phyloP scores from a whole-genome alignment of 2,888 invertebrate genomes.

The Plagodis dolabraria region DNA sequence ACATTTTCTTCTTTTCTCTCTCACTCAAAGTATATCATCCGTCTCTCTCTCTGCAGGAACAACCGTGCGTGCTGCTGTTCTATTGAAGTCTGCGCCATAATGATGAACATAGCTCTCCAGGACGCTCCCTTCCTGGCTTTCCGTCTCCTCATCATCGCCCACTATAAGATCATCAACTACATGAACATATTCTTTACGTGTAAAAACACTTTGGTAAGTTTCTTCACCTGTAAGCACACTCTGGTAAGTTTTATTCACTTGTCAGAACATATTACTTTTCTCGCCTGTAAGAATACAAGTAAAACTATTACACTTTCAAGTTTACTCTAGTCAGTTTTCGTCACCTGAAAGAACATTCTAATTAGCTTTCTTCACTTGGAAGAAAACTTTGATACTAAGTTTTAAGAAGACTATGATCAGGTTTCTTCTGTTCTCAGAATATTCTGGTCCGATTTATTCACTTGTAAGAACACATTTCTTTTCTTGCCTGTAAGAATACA shows the following conservation, averaged over 20 bases:
- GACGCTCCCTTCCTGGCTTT: slow-evolving; percentile 96
- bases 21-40: background rate
- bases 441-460: too few relatives aligned
- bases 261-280: background rate
- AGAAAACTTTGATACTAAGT: too few relatives aligned
- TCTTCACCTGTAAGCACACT: background rate
- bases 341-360: too few relatives aligned
- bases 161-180: slow-evolving; percentile 95
- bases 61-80: slow-evolving; percentile 91
- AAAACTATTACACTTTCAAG: too few relatives aligned
- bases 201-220: slow-evolving; percentile 93
- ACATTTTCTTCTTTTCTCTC: too few relatives aligned
- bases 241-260: background rate
- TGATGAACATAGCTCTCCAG: slow-evolving; percentile 93
- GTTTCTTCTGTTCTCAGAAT: too few relatives aligned
- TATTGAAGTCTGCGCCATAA: slow-evolving; percentile 95
- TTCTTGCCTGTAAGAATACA: too few relatives aligned
- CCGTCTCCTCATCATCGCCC: slow-evolving; percentile 92
- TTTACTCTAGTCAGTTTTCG: too few relatives aligned
- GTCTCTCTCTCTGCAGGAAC: slow-evolving; percentile 61
- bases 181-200: slow-evolving; percentile 99
- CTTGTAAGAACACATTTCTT: too few relatives aligned
- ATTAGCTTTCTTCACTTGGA: too few relatives aligned
- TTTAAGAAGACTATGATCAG: too few relatives aligned
- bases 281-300: background rate